Evolutionary conservation across 2,113 vertebrate species (phyloP).

Genomic region (Orientallactaga bullata): DNA sequence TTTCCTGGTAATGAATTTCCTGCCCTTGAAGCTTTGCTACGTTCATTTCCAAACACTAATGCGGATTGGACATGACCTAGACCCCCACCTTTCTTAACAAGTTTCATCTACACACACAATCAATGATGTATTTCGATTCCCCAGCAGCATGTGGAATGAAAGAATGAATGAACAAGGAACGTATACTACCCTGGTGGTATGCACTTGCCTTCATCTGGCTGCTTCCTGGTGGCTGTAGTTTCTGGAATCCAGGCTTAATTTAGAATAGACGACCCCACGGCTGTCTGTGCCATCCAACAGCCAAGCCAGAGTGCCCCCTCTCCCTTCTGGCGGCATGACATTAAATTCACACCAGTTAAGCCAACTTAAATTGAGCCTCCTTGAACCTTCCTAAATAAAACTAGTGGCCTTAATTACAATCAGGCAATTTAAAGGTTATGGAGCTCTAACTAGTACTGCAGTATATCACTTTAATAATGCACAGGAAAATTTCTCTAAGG

Average conservation of each 20-base stretch:
- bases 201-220: not conserved
- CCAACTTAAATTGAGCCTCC: conserved; percentile 84
- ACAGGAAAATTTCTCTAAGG: conserved; percentile 79
- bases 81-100: not conserved
- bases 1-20: not conserved
- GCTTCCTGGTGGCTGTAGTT: conserved; percentile 30
- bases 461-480: conserved; percentile 82
- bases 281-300: conserved; percentile 50
- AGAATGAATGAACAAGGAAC: not conserved
- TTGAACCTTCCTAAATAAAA: conserved; percentile 85
- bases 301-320: conserved; percentile 65
- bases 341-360: conserved; percentile 85
- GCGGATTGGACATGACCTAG: not conserved
- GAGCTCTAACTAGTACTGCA: conserved; percentile 81
- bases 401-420: conserved; percentile 83
- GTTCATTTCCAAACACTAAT: conserved; percentile 16
- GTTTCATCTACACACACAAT: not conserved
- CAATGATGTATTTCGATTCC: conserved; percentile 2
- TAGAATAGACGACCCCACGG: conserved; percentile 70
- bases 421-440: conserved; percentile 83
- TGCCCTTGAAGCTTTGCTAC: not conserved
- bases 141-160: not conserved
- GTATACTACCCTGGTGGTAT: not conserved
- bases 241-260: conserved; percentile 76
- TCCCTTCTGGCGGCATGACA: conserved; percentile 78